Evolutionary conservation across 2,797 vertebrate species (phyloP).

Genomic region (Mycteria americana): DNA sequence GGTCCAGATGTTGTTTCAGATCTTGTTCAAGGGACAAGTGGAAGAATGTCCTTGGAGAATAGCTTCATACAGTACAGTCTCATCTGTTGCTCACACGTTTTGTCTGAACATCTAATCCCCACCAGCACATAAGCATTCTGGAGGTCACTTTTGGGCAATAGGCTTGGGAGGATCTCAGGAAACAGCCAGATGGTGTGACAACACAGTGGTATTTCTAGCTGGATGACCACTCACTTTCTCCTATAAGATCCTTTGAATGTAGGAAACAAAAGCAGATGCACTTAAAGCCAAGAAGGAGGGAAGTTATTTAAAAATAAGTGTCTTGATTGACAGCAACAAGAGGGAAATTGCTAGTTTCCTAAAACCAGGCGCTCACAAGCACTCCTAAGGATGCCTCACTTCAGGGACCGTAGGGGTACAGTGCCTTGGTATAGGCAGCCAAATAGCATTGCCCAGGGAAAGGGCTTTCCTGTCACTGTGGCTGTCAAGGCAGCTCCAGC

Average conservation of each 20-base stretch:
- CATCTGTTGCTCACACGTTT: slow-evolving; percentile 19
- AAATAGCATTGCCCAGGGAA: not conserved
- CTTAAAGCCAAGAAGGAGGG: not conserved
- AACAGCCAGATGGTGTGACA: slow-evolving; percentile 14
- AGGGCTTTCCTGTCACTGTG: not conserved
- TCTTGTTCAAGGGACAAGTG: slow-evolving; percentile 25
- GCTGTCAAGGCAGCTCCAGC: not conserved
- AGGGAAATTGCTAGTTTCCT: not conserved
- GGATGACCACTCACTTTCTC: slow-evolving; percentile 21
- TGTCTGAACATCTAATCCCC: slow-evolving; percentile 32
- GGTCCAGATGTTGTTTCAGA: slow-evolving; percentile 32
- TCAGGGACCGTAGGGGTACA: not conserved
- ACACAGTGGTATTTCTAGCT: not conserved
- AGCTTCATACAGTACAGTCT: not conserved
- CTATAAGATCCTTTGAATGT: not conserved
- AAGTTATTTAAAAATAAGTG: not conserved
- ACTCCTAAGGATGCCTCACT: not conserved
- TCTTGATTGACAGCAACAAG: not conserved
- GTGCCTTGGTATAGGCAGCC: not conserved
- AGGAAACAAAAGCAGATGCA: not conserved
- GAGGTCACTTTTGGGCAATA: slow-evolving; percentile 18
- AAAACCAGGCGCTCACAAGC: not conserved
- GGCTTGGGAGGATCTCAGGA: not conserved
- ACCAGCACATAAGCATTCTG: not conserved
- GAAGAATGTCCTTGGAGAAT: slow-evolving; percentile 35